These are phyloP conservation scores for Rhinopomastus cyanomelas DNA, from an alignment of 2,113 vertebrate genomes.

Conservation along the genomic window DNA sequence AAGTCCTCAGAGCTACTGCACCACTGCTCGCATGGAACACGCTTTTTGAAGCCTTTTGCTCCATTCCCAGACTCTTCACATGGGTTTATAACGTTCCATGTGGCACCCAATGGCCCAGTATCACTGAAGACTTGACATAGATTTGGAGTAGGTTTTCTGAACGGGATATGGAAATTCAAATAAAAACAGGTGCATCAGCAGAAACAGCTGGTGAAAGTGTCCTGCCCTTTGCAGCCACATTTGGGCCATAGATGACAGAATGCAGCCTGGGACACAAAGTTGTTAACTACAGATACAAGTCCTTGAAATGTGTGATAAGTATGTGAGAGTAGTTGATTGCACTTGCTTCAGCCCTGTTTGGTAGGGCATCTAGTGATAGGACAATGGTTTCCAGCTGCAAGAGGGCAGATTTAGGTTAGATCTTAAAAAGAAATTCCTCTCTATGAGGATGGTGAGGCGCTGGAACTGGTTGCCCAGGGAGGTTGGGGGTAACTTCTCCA, in stretches of 20 bases:
- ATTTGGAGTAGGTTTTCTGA: not conserved
- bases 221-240: not conserved
- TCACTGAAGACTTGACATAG: not conserved
- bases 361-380: too few relatives aligned
- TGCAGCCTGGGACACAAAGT: not conserved
- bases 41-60: not conserved
- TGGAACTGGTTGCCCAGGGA: too few relatives aligned
- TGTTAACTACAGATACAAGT: not conserved
- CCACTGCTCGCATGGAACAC: fast-evolving
- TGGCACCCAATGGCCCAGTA: not conserved
- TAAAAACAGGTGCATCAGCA: not conserved
- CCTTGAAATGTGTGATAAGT: not conserved
- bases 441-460: too few relatives aligned
- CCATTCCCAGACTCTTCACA: not conserved
- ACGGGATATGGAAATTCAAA: not conserved
- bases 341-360: not conserved
- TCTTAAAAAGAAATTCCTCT: too few relatives aligned
- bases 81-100: not conserved
- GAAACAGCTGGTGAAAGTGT: not conserved
- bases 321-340: not conserved
- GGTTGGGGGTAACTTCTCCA: too few relatives aligned
- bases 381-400: too few relatives aligned
- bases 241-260: not conserved
- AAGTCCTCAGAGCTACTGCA: not conserved
- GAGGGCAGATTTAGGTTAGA: too few relatives aligned